Evolutionary conservation across 1,140 invertebrate genomes (phyloP), one percentile per base, ranked within the genome.

Genomic region (Gonatopus flavifemur): DNA sequence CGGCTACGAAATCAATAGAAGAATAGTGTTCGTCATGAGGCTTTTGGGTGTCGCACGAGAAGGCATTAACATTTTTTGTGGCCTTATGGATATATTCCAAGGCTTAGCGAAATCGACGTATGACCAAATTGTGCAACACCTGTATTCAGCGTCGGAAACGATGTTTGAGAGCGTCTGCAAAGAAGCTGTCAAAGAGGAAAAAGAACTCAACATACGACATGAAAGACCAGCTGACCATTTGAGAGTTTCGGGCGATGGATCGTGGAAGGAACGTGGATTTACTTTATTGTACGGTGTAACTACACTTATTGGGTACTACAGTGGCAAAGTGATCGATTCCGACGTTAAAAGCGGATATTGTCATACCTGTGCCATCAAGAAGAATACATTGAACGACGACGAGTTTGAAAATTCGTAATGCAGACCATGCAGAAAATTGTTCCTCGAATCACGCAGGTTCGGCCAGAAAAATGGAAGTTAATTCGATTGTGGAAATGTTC

Each of bases 21-120:
- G 52, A 32, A 53, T 55, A 40, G 39, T 57, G 20, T 57, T 51
- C 37, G 59, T 49, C n/a, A n/a, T n/a, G n/a, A n/a, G n/a, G n/a
- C n/a, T n/a, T n/a, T n/a, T n/a, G n/a, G n/a, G n/a, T n/a, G n/a
- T 35, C 36, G 43, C 12, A 35, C 15, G 43, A 33, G 21, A 36
- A 46, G 31, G 31, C 30, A 35, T 35, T 30, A 33, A 36, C 24
- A n/a, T 43, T 7, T 43, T 43, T 31, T 43, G 41, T 43, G 25
- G 40, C 12, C 40, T 31, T 18, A 43, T 43, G 40, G 40, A 31
- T 16, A 25, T 43, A 16, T 43, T 12, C 30, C 4, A 12, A 43
- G 40, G 40, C 13, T 43, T 43, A 6, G 10, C 40, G n/a, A 43
- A 43, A 43, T 43, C 40, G 9, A 43, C 40, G 5, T 43, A 43